phyloP scores from a whole-genome alignment of 2,797 vertebrate species.

The Synanceia verrucosa region DNA sequence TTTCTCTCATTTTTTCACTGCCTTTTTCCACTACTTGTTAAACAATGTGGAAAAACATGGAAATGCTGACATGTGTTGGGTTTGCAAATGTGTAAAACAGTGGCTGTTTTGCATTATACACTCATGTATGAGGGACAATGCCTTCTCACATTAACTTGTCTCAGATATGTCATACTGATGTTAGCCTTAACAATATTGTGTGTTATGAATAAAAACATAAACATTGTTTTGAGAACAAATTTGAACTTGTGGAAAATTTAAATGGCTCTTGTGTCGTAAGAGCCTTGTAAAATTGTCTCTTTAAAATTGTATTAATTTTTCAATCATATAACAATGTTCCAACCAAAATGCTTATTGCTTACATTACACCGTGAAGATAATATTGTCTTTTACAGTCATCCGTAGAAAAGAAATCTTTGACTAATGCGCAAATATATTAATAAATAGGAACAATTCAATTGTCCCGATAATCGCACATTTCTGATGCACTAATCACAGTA shows the following conservation, averaged over 20 bases:
- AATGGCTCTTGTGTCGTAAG: too few species aligned
- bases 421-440: background rate
- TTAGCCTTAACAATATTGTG: constrained; percentile 71
- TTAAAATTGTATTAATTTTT: background rate
- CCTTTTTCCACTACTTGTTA: background rate
- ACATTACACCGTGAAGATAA: background rate
- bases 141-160: background rate
- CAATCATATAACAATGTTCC: background rate
- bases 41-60: constrained; percentile 24
- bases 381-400: background rate
- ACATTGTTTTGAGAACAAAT: constrained; percentile 69
- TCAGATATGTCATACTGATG: constrained; percentile 26
- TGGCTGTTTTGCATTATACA: constrained; percentile 69
- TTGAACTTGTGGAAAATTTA: constrained; percentile 47
- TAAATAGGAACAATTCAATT: background rate
- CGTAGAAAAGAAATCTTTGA: background rate
- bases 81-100: constrained; percentile 31
- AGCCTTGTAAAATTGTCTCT: background rate
- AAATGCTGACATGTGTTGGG: constrained; percentile 49
- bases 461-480: background rate
- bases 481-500: too few species aligned
- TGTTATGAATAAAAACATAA: constrained; percentile 74
- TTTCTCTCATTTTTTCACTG: too few species aligned
- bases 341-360: background rate
- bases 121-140: constrained; percentile 54